Base-by-base conservation (phyloP, 2,797 vertebrate species). In the Muscicapa comitata region DNA sequence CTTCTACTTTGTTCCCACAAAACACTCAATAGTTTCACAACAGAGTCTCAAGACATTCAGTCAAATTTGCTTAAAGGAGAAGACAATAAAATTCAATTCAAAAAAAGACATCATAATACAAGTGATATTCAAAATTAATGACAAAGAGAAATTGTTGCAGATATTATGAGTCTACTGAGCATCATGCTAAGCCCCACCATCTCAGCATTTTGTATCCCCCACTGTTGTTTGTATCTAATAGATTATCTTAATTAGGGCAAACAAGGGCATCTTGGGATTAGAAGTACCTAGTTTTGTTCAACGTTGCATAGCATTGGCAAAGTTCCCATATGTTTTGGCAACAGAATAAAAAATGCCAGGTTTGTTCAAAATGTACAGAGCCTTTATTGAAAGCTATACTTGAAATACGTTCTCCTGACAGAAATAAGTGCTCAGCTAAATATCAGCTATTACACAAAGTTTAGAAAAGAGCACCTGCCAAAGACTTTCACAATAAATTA, bases 231-330 rank as follows among this genome's bases (percentile, higher is more conserved):
- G 5, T 3, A 59, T 19, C n/a, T 23, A 70, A 29, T 9, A 51
- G 26, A 45, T 31, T 11, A 1, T 7, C 16, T 59, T 21, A 37
- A 45, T 38, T 23, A 37, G 3, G 5, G 18, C 31, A 81, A 29
- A 55, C 4, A 7, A 82, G 6, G 9, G 31, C 23, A 51, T 11
- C 16, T 19, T 45, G 28, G 26, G 20, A 86, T 40, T 35, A 70
- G 11, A 87, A 62, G 17, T 10, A 48, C 7, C 3, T 20, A 15
- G 9, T n/a, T 63, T 42, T 70, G 14, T 48, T 54, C 58, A 79
- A 54, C 6, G 2, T 1, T 7, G 10, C 62, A 72, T 0, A 21
- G 15, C 9, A 43, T 0, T 23, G 1, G 8, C n/a, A 50, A 65
- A 63, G 9, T 20, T 63, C 1, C 4, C 3, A 0, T 5, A 16